phyloP scores from a whole-genome alignment of 1,140 invertebrate genomes.

The Zaprionus camerounensis region DNA sequence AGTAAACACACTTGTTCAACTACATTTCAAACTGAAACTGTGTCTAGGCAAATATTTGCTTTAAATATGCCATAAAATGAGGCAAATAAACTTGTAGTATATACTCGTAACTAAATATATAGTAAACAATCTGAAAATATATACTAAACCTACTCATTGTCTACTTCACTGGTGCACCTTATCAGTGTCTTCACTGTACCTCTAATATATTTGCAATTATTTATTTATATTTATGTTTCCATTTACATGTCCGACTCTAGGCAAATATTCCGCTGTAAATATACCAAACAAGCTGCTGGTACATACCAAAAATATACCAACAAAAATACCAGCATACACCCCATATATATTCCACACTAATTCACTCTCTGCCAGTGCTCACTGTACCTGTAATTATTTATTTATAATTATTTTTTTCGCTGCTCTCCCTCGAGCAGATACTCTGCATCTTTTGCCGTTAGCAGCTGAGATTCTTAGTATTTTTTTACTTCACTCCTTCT shows the following conservation, averaged over 20 bases:
- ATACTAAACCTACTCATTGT: no score
- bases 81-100: background rate
- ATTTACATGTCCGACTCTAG: no score
- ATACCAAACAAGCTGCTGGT: background rate
- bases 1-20: background rate
- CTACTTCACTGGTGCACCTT: no score
- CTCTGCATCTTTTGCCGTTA: background rate
- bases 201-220: no score
- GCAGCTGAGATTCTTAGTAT: background rate
- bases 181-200: no score
- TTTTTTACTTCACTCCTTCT: background rate
- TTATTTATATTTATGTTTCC: no score
- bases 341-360: background rate
- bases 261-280: no score
- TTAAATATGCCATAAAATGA: background rate
- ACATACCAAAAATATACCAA: background rate
- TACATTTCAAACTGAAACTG: background rate
- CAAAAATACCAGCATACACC: background rate
- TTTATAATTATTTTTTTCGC: background rate
- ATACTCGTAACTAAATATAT: background rate
- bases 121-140: no score
- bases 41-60: background rate
- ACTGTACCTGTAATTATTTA: conserved; percentile 1
- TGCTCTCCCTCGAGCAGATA: background rate
- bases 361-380: background rate